Percentiles rank a stretch among this genome's conserved stretches.
Evolutionary conservation across 2,888 invertebrate genomes (phyloP).

Genomic region (Seira sanloemensis): DNA sequence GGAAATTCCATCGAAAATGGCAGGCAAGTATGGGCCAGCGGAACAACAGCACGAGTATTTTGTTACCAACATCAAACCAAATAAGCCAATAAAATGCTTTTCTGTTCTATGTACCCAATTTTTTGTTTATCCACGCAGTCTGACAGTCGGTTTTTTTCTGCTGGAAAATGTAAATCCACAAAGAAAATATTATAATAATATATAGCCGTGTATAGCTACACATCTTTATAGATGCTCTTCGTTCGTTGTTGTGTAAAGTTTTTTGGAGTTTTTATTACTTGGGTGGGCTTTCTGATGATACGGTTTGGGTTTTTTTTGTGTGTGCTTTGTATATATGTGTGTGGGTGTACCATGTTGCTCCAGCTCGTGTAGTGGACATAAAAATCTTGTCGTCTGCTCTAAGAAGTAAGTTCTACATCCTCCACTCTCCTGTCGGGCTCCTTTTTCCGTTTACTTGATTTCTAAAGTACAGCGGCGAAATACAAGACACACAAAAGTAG

Average conservation of each 20-base stretch:
- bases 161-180: too few relatives aligned
- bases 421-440: not conserved
- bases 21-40: not conserved
- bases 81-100: slow-evolving; percentile 9
- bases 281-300: slow-evolving; percentile 19
- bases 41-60: not conserved
- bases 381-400: not conserved
- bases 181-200: too few relatives aligned
- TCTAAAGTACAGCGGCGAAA: not conserved
- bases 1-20: too few relatives aligned
- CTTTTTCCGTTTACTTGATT: not conserved
- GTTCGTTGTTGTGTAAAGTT: not conserved
- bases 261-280: not conserved
- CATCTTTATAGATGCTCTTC: slow-evolving; percentile 3
- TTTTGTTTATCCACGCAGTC: slow-evolving; percentile 12
- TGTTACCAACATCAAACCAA: not conserved
- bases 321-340: not conserved
- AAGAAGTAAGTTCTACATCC: not conserved
- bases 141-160: not conserved
- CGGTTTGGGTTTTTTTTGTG: not conserved
- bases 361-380: not conserved
- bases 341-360: slow-evolving; percentile 15
- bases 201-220: too few relatives aligned
- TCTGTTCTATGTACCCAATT: not conserved
- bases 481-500: not conserved